Evolutionary conservation across 2,797 vertebrate species (phyloP), one percentile per base, ranked within the genome.

Genomic region (Synaphobranchus kaupii): DNA sequence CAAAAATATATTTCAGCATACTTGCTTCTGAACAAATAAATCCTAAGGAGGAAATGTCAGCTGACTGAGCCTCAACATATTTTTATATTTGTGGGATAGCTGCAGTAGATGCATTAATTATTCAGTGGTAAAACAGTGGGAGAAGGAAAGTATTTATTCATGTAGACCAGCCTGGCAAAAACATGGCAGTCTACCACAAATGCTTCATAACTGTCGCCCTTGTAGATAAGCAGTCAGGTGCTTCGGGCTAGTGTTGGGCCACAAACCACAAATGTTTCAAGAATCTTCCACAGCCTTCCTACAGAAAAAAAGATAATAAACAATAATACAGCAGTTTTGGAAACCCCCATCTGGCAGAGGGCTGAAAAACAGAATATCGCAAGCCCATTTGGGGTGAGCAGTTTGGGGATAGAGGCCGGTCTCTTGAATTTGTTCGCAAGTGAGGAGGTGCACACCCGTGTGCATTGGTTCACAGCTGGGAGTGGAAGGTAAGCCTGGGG

Each of bases 381-480:
- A n/a, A n/a, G n/a, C n/a, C n/a, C n/a, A n/a, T n/a, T n/a, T n/a
- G 52, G n/a, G 22, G 84, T 25, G 84, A 50, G 47, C 0, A 12
- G 52, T 54, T 56, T 34, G 28, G 39, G 3, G 58, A 28, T 34
- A 17, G 3, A 20, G 76, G 34, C 10, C 10, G 73, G 48, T 89
- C 76, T 86, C 89, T 87, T 87, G 80, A 90, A 89, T 90, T 90
- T 71, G 88, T 91, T 91, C 88, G 83, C 88, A 91, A 86, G 80
- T 89, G 90, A 89, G 48, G 60, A 88, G 84, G 84, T 47, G 68
- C 87, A 87, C 84, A 85, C 81, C 87, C 87, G 50, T 86, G n/a
- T 56, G 81, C 12, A 68, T 54, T 88, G 63, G n/a, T 60, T 88
- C 87, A 89, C 89, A 84, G 54, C 81, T 60, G 88, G 88, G 83